These are phyloP conservation scores for Philopotamus ludificatus DNA, from an alignment of 1,140 invertebrate genomes.

Conservation along the genomic window DNA sequence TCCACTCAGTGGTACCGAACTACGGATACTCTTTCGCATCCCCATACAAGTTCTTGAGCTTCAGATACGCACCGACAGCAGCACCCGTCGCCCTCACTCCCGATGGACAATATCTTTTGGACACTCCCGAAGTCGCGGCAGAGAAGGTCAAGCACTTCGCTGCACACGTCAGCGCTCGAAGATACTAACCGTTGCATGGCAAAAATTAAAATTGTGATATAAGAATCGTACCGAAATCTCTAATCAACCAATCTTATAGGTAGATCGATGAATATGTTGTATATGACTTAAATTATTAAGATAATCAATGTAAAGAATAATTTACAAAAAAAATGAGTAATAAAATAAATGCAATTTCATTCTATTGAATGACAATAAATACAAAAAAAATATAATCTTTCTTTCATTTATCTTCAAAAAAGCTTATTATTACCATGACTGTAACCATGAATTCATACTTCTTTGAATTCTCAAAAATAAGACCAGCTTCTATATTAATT, in stretches of 20 bases:
- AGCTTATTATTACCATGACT: too few relatives aligned
- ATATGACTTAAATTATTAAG: neutral
- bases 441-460: too few relatives aligned
- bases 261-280: neutral
- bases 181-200: conserved; percentile 15
- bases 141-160: conserved; percentile 49
- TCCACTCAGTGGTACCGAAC: neutral
- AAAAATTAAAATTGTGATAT: conserved; percentile 28
- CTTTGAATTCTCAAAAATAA: too few relatives aligned
- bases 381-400: conserved; percentile 21
- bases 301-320: neutral
- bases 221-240: neutral
- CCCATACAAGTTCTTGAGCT: conserved; percentile 29
- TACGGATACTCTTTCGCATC: conserved; percentile 25
- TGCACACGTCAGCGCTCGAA: conserved; percentile 44
- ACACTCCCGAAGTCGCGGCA: conserved; percentile 44
- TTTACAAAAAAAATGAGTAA: neutral
- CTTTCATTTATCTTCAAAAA: neutral
- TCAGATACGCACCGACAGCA: conserved; percentile 37
- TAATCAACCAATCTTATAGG: too few relatives aligned
- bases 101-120: conserved; percentile 48
- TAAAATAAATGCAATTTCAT: conserved; percentile 22
- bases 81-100: conserved; percentile 44
- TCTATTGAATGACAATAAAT: conserved; percentile 33
- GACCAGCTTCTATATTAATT: too few relatives aligned